Evolutionary conservation across 2,113 vertebrate species (phyloP).

Genomic region (Megaptera novaeangliae): DNA sequence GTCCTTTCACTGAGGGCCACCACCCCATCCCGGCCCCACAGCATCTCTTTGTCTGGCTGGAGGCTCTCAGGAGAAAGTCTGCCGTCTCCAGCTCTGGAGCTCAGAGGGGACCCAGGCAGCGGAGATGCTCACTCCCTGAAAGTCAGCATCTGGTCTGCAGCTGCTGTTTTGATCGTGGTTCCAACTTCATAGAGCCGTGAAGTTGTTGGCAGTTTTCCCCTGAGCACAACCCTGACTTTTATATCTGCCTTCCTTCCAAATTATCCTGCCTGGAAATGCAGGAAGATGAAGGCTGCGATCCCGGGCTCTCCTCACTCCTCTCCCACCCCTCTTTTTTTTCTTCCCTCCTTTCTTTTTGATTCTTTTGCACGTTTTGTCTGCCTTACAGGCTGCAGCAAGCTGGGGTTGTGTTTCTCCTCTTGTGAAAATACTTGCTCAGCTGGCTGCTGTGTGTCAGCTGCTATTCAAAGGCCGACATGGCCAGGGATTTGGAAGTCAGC

Average conservation of each 20-base stretch:
- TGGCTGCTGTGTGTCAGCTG: slow-evolving; percentile 32
- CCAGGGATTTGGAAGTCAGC: not conserved
- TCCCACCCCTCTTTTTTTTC: not conserved
- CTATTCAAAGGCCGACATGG: slow-evolving; percentile 18
- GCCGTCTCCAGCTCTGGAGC: slow-evolving; percentile 4
- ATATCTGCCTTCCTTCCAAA: slow-evolving; percentile 77
- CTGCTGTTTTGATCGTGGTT: slow-evolving; percentile 73
- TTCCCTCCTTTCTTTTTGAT: slow-evolving; percentile 36
- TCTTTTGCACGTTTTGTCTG: not conserved
- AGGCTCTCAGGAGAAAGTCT: slow-evolving; percentile 54
- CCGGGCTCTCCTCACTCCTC: not conserved
- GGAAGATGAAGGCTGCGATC: slow-evolving; percentile 17
- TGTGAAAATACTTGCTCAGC: not conserved
- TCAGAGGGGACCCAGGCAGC: slow-evolving; percentile 59
- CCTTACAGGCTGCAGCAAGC: slow-evolving; percentile 15
- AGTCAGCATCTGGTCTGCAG: slow-evolving; percentile 80
- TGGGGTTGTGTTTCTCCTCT: not conserved
- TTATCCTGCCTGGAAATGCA: slow-evolving; percentile 62
- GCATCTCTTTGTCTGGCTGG: slow-evolving; percentile 62
- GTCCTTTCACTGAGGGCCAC: not conserved
- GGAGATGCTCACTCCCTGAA: slow-evolving; percentile 54
- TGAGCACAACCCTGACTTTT: slow-evolving; percentile 70
- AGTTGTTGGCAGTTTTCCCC: slow-evolving; percentile 67
- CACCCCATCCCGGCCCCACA: not conserved
- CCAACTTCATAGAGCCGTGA: slow-evolving; percentile 57